These are phyloP conservation scores for Bubo bubo DNA, from an alignment of 2,113 vertebrate genomes.

Conservation along the genomic window DNA sequence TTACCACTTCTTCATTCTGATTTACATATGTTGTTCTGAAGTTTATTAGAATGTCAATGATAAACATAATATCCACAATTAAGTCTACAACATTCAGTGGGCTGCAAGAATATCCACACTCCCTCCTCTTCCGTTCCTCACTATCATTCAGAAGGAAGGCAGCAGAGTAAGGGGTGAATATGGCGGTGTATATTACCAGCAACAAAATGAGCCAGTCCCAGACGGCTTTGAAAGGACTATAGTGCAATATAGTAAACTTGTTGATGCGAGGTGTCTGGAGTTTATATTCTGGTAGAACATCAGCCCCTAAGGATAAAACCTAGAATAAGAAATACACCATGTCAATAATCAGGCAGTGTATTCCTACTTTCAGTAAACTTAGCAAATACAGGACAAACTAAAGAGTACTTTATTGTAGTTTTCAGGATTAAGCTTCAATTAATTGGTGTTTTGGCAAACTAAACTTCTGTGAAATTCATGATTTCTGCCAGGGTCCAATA, in stretches of 20 bases:
- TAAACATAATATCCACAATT: conserved; percentile 99
- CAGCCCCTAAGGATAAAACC: conserved; percentile 96
- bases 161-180: conserved; percentile 97
- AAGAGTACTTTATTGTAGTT: neutral
- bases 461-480: neutral
- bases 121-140: conserved; percentile 91
- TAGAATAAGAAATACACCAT: conserved; percentile 45
- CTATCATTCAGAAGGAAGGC: conserved; percentile 96
- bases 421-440: neutral
- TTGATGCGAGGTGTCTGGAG: conserved; percentile 97
- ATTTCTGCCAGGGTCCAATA: neutral
- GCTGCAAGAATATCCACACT: conserved; percentile 97
- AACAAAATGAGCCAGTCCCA: conserved; percentile 99
- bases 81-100: conserved; percentile 96
- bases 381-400: neutral
- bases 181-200: conserved; percentile 96
- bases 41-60: conserved; percentile 99
- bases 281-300: conserved; percentile 97
- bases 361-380: neutral
- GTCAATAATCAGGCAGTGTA: neutral
- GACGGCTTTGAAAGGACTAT: conserved; percentile 97
- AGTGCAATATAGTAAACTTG: conserved; percentile 98
- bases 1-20: conserved; percentile 97
- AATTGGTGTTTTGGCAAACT: neutral
- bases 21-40: conserved; percentile 99